Base-by-base conservation (phyloP, 2,113 vertebrate genomes). In the Poeciliopsis retropinna region DNA sequence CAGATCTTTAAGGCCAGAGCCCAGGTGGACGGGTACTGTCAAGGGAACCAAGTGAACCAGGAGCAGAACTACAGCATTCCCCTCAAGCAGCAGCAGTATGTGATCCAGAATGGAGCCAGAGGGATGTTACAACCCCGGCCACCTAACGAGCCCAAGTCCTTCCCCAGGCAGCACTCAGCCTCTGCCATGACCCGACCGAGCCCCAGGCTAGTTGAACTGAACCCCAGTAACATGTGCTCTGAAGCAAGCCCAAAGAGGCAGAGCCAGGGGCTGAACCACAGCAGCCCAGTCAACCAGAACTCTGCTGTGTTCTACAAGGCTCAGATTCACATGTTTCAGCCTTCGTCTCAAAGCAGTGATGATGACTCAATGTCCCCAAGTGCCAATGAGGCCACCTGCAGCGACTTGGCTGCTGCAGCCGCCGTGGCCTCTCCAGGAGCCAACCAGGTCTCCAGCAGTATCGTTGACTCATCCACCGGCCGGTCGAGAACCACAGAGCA, bases 391-490 rank as follows among this genome's bases (percentile, higher is more conserved):
- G 88, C 84, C 51, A 85, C 72, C 44, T 47, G 4, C 62, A 78
- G 70, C 83, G 94, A 93, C 87, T 75, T 47, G 69, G 64, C 90
- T 69, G 92, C 94, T 78, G 81, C 92, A 5, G 86, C 93, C n/a
- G 83, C 94, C 75, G 93, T 97, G 93, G 93, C 96, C 17, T 99
- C 98, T 0, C 97, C 98, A 0, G 97, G 97, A 32, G 89, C 95
- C 8, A 96, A 98, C 92, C 98, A 98, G 82, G 98, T 99, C 70
- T 97, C 97, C 80, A 99, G 98, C 94, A 99, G 98, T 88, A 99
- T 98, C 0, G 96, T 95, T 76, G 98, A 98, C 90, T 97, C 96
- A 79, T 96, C 96, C 25, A 87, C 88, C 0, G 60, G 80, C 17
- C 75, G 84, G 37, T 71, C 79, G 0, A 96, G 96, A 84, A 91